phyloP scores from a whole-genome alignment of 2,888 invertebrate species.

The Rotaria magnacalcarata region DNA sequence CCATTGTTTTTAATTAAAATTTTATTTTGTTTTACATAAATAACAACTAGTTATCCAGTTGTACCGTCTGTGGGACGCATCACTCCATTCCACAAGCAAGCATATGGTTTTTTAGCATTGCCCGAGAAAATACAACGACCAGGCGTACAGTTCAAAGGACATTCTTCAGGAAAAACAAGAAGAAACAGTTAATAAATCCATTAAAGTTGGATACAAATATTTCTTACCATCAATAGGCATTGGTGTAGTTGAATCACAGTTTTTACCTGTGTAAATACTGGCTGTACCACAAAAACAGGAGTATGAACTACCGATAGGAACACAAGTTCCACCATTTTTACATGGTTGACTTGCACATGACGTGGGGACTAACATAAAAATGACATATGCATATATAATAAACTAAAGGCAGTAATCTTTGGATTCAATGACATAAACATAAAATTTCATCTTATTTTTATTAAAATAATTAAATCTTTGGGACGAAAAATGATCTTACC shows the following conservation, averaged over 20 bases:
- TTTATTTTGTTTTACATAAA: no score
- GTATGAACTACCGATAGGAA: not conserved
- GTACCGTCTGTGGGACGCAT: not conserved
- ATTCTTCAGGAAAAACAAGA: not conserved
- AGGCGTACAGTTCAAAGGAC: not conserved
- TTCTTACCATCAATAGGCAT: not conserved
- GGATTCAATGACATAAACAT: no score
- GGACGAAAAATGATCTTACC: not conserved
- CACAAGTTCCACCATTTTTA: constrained; percentile 13
- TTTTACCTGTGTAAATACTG: not conserved
- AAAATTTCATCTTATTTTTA: no score
- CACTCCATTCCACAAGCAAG: not conserved
- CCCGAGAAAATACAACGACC: not conserved
- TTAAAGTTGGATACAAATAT: not conserved
- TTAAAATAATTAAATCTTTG: not conserved
- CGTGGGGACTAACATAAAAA: no score
- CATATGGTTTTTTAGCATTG: not conserved
- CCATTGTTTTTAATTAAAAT: not conserved
- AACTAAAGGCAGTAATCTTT: no score
- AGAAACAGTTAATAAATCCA: not conserved
- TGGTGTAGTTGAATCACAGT: not conserved
- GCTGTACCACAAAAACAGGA: not conserved
- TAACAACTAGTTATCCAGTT: not conserved
- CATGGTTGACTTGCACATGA: not conserved
- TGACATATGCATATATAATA: no score